phyloP scores from a whole-genome alignment of 2,797 vertebrate species.

The Halcyon badia region DNA sequence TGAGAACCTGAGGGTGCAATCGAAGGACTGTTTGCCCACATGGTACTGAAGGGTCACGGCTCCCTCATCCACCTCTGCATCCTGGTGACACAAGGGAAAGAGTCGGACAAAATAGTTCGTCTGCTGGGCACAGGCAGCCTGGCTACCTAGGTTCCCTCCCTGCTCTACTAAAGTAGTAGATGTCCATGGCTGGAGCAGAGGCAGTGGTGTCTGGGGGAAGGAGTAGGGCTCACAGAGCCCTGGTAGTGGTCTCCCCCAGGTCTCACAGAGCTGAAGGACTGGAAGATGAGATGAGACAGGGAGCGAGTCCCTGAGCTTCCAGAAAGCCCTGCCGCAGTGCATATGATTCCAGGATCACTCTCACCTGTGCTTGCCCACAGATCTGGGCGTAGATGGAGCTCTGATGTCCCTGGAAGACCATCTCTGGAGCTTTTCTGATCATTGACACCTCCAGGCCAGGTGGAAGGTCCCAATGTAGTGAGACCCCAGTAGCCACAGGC shows the following conservation, averaged over 20 bases:
- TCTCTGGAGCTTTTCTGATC: background rate
- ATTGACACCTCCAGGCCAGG: background rate
- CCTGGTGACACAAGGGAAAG: background rate
- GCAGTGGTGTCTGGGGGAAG: background rate
- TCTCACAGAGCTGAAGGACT: background rate
- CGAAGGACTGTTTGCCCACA: background rate
- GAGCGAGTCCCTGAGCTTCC: background rate
- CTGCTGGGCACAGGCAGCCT: background rate
- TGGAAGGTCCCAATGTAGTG: background rate
- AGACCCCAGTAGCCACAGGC: background rate
- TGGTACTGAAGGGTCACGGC: background rate
- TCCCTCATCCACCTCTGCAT: background rate
- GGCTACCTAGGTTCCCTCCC: background rate
- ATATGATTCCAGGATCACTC: background rate
- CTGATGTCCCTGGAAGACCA: background rate
- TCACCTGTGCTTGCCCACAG: background rate
- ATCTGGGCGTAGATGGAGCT: background rate
- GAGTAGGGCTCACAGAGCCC: background rate
- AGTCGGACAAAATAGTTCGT: background rate
- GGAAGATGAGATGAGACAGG: background rate
- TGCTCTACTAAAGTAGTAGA: background rate
- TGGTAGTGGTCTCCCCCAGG: background rate
- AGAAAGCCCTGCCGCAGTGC: background rate
- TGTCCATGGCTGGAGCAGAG: background rate
- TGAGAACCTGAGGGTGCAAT: background rate